Percentiles rank a stretch among this genome's conserved stretches.
Conservation (phyloP, 2,888 invertebrate genomes). For the Axea sp. region DNA sequence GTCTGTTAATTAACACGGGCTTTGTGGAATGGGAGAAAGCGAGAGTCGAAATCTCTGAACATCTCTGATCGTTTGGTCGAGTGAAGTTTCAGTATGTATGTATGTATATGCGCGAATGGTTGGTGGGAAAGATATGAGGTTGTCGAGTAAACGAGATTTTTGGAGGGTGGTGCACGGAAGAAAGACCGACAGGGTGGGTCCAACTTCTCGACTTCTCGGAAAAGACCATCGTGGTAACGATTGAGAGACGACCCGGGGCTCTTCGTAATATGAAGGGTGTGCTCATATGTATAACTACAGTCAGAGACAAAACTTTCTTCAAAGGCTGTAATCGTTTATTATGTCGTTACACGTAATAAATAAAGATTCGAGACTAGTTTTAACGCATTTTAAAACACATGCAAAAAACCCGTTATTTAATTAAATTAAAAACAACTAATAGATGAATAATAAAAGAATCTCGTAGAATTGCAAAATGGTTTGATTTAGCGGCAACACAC, state of each 20-base stretch:
- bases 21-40: background rate
- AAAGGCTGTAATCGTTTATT: background rate
- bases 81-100: slow-evolving; percentile 21
- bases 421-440: no score
- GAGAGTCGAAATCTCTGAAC: slow-evolving; percentile 10
- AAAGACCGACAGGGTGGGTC: slow-evolving; percentile 57
- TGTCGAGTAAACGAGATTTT: slow-evolving; percentile 52
- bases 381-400: no score
- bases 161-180: slow-evolving; percentile 56
- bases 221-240: slow-evolving; percentile 53
- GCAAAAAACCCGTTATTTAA: no score
- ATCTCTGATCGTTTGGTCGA: slow-evolving; percentile 32
- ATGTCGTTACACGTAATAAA: no score
- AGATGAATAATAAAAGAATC: no score
- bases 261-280: slow-evolving; percentile 50
- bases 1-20: slow-evolving; percentile 6
- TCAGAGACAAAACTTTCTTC: slow-evolving; percentile 52
- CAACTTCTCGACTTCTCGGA: slow-evolving; percentile 61
- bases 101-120: slow-evolving; percentile 25
- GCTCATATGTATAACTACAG: slow-evolving; percentile 58
- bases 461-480: no score
- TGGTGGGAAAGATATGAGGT: slow-evolving; percentile 54
- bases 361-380: no score
- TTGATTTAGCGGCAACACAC: no score
- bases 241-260: slow-evolving; percentile 56